Evolutionary conservation across 2,888 invertebrate species (phyloP).

Genomic region (Muschampia plurimacula): DNA sequence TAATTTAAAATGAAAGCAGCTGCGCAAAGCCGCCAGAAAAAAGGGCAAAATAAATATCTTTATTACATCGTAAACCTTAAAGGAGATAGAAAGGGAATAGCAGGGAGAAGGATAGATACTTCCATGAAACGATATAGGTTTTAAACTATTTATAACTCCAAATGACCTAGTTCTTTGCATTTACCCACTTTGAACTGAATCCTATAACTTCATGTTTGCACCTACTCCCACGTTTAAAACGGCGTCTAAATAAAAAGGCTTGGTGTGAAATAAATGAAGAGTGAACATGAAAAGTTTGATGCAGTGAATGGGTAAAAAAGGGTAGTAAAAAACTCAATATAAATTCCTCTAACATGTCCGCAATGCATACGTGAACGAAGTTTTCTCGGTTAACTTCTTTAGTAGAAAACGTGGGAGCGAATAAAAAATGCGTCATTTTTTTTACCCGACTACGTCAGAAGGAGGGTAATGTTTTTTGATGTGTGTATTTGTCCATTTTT

Average conservation of each 20-base stretch:
- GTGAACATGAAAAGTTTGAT: slow-evolving; percentile 1
- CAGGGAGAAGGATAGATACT: no score
- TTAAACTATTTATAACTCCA: no score
- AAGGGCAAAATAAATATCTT: no score
- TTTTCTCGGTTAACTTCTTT: slow-evolving; percentile 1
- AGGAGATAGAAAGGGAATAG: no score
- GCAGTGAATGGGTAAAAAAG: not conserved
- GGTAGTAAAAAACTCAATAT: not conserved
- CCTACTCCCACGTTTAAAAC: not conserved
- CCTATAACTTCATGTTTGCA: not conserved
- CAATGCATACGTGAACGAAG: not conserved
- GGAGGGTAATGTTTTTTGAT: no score
- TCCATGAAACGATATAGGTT: no score
- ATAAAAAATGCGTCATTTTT: not conserved
- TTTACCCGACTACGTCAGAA: no score
- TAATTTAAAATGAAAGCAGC: no score
- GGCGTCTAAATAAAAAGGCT: slow-evolving; percentile 4
- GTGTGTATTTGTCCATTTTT: no score
- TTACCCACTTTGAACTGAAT: not conserved
- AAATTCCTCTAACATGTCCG: not conserved
- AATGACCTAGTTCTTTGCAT: not conserved
- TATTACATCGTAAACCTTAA: no score
- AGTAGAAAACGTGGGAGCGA: not conserved
- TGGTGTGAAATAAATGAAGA: not conserved
- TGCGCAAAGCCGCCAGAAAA: no score